Conservation (phyloP, 1,140 invertebrate genomes). For the Zaprionus gabonicus region DNA sequence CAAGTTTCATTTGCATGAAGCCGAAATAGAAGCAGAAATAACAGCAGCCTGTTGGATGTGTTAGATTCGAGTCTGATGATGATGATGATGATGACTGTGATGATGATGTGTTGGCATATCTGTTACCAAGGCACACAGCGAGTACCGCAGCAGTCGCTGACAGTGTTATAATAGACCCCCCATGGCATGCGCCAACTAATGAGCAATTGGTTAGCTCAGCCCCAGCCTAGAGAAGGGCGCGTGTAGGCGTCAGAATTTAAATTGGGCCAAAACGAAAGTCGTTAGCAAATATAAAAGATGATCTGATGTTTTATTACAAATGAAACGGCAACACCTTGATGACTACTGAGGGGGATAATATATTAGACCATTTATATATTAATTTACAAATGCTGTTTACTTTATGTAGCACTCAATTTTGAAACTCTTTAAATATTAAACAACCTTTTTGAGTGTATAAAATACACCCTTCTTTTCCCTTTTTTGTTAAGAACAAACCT, state of each 20-base stretch:
- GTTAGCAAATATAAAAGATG: background rate
- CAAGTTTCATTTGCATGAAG: constrained; percentile 68
- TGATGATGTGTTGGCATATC: constrained; percentile 43
- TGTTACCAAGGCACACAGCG: constrained; percentile 4
- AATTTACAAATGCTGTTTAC: background rate
- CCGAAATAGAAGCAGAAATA: constrained; percentile 22
- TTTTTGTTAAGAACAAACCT: no score
- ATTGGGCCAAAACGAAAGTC: constrained; percentile 5
- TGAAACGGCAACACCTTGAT: background rate
- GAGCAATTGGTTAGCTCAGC: constrained; percentile 66
- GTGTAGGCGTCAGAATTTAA: constrained; percentile 4
- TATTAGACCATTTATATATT: background rate
- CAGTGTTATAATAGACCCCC: constrained; percentile 58
- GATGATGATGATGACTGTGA: constrained; percentile 13
- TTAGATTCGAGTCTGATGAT: constrained; percentile 9
- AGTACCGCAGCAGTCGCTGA: constrained; percentile 46
- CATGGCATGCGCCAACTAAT: constrained; percentile 53
- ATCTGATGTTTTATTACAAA: background rate
- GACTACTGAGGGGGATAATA: background rate
- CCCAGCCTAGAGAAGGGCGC: constrained; percentile 21
- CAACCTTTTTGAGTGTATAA: no score
- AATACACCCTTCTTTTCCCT: no score
- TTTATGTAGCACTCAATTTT: background rate
- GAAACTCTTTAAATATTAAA: no score
- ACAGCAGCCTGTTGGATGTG: constrained; percentile 58